Evolutionary conservation across 2,113 vertebrate species (phyloP).

Genomic region (Atherinomorus stipes): DNA sequence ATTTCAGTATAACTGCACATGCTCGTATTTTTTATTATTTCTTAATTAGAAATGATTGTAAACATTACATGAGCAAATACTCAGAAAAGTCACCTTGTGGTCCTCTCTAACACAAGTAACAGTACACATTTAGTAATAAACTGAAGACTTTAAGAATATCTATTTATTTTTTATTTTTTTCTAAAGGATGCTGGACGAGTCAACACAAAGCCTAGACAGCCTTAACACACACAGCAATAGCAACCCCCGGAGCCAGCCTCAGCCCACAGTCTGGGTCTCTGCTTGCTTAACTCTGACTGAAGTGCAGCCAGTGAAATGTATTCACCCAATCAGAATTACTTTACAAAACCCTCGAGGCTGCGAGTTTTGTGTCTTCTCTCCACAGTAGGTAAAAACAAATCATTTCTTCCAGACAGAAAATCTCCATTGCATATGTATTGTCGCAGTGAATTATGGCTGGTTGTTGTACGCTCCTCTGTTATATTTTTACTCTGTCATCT

Average conservation of each 20-base stretch:
- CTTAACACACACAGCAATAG: background rate
- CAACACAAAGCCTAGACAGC: conserved; percentile 19
- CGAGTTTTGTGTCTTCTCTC: conserved; percentile 8
- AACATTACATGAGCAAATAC: no score
- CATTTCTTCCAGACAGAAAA: conserved; percentile 16
- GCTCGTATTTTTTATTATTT: no score
- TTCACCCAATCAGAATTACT: conserved; percentile 33
- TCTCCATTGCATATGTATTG: conserved; percentile 11
- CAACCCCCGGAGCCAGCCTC: background rate
- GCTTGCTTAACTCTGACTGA: conserved; percentile 20
- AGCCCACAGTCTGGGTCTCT: background rate
- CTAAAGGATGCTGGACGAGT: background rate
- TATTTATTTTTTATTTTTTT: no score
- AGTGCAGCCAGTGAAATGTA: conserved; percentile 23
- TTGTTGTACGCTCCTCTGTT: conserved; percentile 1
- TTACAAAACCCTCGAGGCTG: conserved; percentile 21
- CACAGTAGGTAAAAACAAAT: conserved; percentile 16
- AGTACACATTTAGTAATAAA: no score
- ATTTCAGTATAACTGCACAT: no score
- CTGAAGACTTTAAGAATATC: no score
- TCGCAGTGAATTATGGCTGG: background rate
- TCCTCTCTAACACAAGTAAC: no score
- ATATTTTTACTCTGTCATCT: background rate
- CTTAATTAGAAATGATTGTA: no score
- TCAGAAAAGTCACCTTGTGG: no score